A percentile compares a stretch with the other conserved stretches of the same genome.
These are phyloP conservation scores for Aix galericulata DNA, from an alignment of 2,113 vertebrate genomes.

Conservation along the genomic window DNA sequence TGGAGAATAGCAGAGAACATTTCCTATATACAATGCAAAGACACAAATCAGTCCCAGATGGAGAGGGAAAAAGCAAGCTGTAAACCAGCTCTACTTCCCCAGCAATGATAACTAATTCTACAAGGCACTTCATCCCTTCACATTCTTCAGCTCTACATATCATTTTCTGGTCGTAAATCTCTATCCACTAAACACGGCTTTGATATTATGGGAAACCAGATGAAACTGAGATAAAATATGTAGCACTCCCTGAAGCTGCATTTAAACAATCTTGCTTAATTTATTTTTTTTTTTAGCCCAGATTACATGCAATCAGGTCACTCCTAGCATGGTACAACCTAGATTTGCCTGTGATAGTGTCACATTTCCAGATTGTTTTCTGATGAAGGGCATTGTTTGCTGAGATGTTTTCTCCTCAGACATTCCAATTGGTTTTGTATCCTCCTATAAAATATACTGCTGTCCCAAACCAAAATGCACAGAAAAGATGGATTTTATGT, in stretches of 20 bases:
- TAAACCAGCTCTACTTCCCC: constrained; percentile 50
- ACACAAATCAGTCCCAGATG: constrained; percentile 52
- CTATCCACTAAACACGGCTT: constrained; percentile 38
- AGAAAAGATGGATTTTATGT: neutral
- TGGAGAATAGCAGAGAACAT: constrained; percentile 32
- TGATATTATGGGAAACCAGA: constrained; percentile 65
- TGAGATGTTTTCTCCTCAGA: neutral
- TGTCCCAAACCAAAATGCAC: neutral
- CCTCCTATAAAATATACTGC: neutral
- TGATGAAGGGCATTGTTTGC: neutral
- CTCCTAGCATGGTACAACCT: neutral
- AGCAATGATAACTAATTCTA: constrained; percentile 46
- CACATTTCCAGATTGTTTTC: neutral
- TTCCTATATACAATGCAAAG: constrained; percentile 26
- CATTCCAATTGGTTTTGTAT: neutral
- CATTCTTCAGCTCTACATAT: constrained; percentile 33
- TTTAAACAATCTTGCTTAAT: constrained; percentile 7
- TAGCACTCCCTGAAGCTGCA: constrained; percentile 34
- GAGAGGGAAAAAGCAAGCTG: constrained; percentile 26
- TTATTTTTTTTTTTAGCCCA: neutral
- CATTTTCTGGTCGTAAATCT: constrained; percentile 63
- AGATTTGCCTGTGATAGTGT: neutral
- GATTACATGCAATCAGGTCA: neutral
- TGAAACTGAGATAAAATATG: constrained; percentile 45
- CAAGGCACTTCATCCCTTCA: constrained; percentile 35